These are phyloP conservation scores for Idris sp. DNA, from an alignment of 1,140 invertebrate species.

Conservation along the genomic window DNA sequence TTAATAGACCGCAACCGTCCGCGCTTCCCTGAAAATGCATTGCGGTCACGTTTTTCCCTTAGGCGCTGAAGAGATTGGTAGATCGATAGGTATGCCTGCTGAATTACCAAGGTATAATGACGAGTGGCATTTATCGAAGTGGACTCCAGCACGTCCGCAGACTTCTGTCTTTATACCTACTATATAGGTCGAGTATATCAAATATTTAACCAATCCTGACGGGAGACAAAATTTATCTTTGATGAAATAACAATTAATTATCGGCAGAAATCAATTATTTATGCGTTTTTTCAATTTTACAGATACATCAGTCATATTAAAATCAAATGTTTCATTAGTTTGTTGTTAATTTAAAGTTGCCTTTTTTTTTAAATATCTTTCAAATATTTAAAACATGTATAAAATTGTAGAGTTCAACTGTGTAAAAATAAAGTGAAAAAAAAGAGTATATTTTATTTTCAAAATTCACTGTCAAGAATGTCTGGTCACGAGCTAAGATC, in stretches of 20 bases:
- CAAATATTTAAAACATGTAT: too few relatives aligned
- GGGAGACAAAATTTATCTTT: constrained; percentile 14
- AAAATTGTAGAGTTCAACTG: too few relatives aligned
- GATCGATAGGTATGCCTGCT: constrained; percentile 63
- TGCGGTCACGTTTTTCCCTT: constrained; percentile 67
- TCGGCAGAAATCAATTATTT: constrained; percentile 16
- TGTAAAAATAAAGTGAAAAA: too few relatives aligned
- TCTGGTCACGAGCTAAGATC: too few relatives aligned
- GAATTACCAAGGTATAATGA: constrained; percentile 65
- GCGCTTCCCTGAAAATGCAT: constrained; percentile 60
- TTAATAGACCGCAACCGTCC: constrained; percentile 62
- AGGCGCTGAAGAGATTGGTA: constrained; percentile 62
- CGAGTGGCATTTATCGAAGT: constrained; percentile 55
- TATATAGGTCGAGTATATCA: constrained; percentile 56
- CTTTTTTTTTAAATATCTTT: too few relatives aligned
- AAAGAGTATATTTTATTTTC: too few relatives aligned
- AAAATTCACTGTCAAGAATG: too few relatives aligned
- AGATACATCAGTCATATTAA: too few relatives aligned
- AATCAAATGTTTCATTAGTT: neutral
- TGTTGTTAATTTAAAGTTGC: neutral
- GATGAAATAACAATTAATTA: constrained; percentile 32
- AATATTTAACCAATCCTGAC: constrained; percentile 42
- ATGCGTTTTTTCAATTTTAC: neutral
- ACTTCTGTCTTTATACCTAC: constrained; percentile 50
- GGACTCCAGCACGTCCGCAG: constrained; percentile 36